Conservation (phyloP, 2,113 vertebrate genomes). For the Gorilla gorilla region DNA sequence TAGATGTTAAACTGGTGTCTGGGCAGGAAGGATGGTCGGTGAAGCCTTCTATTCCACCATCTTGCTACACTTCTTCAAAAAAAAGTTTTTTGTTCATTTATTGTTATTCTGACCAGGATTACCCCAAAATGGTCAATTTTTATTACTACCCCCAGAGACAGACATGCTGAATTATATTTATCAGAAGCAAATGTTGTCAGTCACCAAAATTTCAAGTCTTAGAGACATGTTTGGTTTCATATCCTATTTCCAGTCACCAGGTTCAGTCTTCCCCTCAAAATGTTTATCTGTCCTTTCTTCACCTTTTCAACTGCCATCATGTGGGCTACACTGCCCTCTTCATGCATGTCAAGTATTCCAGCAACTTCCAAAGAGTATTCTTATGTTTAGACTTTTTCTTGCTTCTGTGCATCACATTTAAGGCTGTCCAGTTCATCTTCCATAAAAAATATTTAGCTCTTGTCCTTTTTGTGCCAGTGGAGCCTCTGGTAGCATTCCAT, state of each 20-base stretch:
- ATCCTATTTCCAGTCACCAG: not conserved
- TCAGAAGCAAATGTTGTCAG: not conserved
- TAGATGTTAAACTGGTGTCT: too few species aligned
- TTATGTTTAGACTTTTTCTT: not conserved
- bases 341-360: not conserved
- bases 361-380: not conserved
- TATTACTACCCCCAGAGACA: not conserved
- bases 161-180: not conserved
- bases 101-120: not conserved
- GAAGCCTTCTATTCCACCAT: too few species aligned
- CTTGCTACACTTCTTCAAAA: not conserved
- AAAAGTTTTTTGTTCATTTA: not conserved
- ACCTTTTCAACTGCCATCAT: not conserved
- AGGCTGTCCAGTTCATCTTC: not conserved
- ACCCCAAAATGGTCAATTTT: not conserved
- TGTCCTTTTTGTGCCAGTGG: not conserved
- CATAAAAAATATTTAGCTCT: not conserved
- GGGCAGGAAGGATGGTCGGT: too few species aligned
- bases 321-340: not conserved
- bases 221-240: not conserved
- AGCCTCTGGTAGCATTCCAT: not conserved
- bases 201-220: not conserved
- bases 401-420: not conserved
- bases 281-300: not conserved
- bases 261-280: not conserved